Evolutionary conservation across 2,797 vertebrate genomes (phyloP).

Genomic region (Centropyge bicolor): DNA sequence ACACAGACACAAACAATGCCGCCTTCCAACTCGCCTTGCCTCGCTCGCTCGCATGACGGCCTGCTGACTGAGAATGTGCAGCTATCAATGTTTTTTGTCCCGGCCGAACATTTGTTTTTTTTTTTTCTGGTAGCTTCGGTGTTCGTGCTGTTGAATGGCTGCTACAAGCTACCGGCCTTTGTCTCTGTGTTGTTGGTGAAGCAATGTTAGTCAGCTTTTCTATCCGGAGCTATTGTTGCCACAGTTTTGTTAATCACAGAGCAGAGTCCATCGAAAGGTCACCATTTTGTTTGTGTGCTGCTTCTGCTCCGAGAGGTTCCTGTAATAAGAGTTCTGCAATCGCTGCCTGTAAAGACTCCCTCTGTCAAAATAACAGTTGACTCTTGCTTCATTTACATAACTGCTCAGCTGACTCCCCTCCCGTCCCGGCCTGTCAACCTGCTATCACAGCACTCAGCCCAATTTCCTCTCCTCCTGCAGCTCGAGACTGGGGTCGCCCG

Average conservation of each 20-base stretch:
- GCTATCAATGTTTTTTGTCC: conserved; percentile 58
- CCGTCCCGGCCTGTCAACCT: conserved; percentile 15
- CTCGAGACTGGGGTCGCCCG: conserved; percentile 17
- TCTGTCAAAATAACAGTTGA: conserved; percentile 31
- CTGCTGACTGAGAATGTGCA: conserved; percentile 69
- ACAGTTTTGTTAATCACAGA: conserved; percentile 61
- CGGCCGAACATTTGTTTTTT: conserved; percentile 61
- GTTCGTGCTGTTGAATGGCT: conserved; percentile 70
- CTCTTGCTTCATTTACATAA: conserved; percentile 41
- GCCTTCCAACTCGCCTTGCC: conserved; percentile 46
- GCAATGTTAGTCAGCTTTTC: conserved; percentile 76
- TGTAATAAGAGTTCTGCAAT: conserved; percentile 28
- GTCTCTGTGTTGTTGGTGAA: conserved; percentile 65
- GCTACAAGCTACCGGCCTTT: conserved; percentile 51
- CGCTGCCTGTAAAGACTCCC: conserved; percentile 32
- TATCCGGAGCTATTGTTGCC: conserved; percentile 60
- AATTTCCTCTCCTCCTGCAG: conserved; percentile 26
- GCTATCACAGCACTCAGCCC: conserved; percentile 20
- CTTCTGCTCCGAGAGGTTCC: conserved; percentile 25
- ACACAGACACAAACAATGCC: conserved; percentile 45
- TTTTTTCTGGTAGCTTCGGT: conserved; percentile 77
- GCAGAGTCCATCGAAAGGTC: conserved; percentile 68
- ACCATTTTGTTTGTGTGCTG: conserved; percentile 46
- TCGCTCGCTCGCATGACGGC: conserved; percentile 33
- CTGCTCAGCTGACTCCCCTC: conserved; percentile 18